Conservation (phyloP, 2,113 vertebrate genomes). For the Spea bombifrons region DNA sequence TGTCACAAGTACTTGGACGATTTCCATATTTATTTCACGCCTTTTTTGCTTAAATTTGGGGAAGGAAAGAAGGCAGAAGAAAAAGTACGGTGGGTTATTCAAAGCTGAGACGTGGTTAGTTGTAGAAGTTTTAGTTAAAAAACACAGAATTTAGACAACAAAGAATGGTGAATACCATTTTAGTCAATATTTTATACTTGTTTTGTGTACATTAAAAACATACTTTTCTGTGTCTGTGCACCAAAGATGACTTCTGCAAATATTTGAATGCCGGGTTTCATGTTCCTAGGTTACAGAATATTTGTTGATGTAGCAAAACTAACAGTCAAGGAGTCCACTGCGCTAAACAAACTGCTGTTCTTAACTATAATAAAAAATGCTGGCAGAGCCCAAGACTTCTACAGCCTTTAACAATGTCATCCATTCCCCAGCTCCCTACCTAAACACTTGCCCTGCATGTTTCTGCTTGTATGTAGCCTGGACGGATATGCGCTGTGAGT, state of each 20-base stretch:
- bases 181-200: too few species aligned
- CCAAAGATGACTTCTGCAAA: neutral
- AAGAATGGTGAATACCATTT: too few species aligned
- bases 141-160: too few species aligned
- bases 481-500: constrained; percentile 15
- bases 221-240: too few species aligned
- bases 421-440: constrained; percentile 29
- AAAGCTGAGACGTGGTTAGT: too few species aligned
- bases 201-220: too few species aligned
- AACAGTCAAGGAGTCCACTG: constrained; percentile 2
- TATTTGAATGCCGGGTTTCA: neutral
- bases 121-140: too few species aligned
- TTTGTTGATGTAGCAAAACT: constrained; percentile 17
- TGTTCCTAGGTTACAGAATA: neutral
- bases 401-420: constrained; percentile 24
- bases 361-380: constrained; percentile 25
- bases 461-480: constrained; percentile 24
- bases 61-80: too few species aligned
- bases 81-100: too few species aligned
- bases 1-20: too few species aligned
- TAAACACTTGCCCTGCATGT: constrained; percentile 33
- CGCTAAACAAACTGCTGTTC: constrained; percentile 34
- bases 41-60: too few species aligned
- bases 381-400: constrained; percentile 32
- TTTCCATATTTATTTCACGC: too few species aligned